Evolutionary conservation across 2,888 invertebrate genomes (phyloP), one percentile per base, ranked within the genome.

Genomic region (Aricia artaxerxes): DNA sequence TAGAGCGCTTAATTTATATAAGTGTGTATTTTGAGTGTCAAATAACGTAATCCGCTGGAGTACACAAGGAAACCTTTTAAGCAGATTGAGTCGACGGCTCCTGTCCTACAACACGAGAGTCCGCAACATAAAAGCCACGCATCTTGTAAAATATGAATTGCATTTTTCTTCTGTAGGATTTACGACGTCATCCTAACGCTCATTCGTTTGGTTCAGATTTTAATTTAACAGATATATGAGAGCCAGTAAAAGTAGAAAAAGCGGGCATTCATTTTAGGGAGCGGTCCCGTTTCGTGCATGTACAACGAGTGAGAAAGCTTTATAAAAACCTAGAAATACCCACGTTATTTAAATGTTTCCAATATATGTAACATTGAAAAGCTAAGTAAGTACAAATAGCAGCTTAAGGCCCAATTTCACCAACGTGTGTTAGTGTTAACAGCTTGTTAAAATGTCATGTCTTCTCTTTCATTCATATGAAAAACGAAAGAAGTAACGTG

Each of bases 41-140:
- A 86, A 85, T 88, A 85, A 83, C 85, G 82, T 87, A 86, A 85
- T 83, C 81, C 83, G 83, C 82, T 81, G 82, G 85, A 84, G 82
- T 83, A 86, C 86, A 85, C 84, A 83, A 82, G 73, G 87, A 90
- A 88, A 85, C 89, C 89, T 90, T 91, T 90, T 90, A 90, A 82
- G 87, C 86, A 90, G 89, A 91, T 91, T 90, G 88, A 83, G 86
- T 83, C 83, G 89, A 89, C 88, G 83, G 87, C 85, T 86, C 84
- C 85, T 61, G 79, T 78, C 80, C 76, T 80, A 75, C 80, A 44
- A 40, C 61, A 77, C 61, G 5, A 61, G 61, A 77, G 31, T 77
- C 64, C 64, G 13, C 16, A 35, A 69, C 35, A 38, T 31, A 69
- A 38, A 57, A 69, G 38, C 69, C 13, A 11, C 13, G 35, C 16